Conservation (phyloP, 2,113 vertebrate genomes). For the Emydura subglobosa region DNA sequence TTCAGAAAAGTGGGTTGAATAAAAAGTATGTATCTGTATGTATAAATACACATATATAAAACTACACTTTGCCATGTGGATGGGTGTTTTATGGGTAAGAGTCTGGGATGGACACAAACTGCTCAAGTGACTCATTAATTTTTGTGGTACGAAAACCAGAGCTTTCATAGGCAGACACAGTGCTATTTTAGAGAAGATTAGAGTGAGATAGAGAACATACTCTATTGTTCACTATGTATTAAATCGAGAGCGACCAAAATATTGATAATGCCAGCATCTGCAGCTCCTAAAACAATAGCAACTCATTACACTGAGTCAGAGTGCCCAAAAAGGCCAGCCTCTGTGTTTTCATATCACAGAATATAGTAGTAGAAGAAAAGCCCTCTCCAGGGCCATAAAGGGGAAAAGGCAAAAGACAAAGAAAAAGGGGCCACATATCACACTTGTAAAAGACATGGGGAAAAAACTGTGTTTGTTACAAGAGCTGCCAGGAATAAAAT, state of each 20-base stretch:
- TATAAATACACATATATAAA: not conserved
- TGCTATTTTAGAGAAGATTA: slow-evolving; percentile 19
- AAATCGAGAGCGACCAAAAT: not conserved
- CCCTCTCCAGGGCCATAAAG: not conserved
- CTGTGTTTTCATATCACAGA: not conserved
- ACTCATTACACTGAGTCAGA: not conserved
- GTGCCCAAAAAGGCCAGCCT: not conserved
- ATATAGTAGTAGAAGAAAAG: not conserved
- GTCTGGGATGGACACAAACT: not conserved
- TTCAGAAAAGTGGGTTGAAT: not conserved
- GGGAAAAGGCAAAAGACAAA: not conserved
- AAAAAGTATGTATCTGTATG: not conserved
- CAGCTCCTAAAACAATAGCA: not conserved
- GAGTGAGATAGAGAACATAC: slow-evolving; percentile 3
- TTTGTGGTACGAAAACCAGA: not conserved
- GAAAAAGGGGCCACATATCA: not conserved
- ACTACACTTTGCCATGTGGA: not conserved
- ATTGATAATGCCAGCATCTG: not conserved
- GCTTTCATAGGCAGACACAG: not conserved
- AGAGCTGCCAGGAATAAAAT: not conserved
- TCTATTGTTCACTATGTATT: not conserved
- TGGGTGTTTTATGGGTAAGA: not conserved
- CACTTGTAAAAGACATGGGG: not conserved
- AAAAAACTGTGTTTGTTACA: not conserved
- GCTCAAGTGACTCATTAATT: slow-evolving; percentile 2